Evolutionary conservation across 92 coral and sea anemone species (phyloP), one percentile per base, ranked within the genome.

Genomic region (Porites lobata): DNA sequence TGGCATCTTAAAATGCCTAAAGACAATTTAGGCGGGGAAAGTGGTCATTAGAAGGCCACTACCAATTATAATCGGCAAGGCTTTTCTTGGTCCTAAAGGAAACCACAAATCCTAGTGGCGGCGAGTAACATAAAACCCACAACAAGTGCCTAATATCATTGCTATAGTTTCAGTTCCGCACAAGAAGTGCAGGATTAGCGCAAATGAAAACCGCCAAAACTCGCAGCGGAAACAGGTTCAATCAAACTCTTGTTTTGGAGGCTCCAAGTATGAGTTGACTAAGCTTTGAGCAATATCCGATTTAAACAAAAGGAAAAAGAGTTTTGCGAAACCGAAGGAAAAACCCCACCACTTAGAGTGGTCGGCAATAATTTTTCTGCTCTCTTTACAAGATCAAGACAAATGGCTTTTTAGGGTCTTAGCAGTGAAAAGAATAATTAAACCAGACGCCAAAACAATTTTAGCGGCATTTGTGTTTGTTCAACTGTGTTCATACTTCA

Each of bases 21-120:
- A 3, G 47, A 38, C 15, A 56, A 56, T 7, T 56, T 2, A 56
- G 15, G 14, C 15, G 61, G 61, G 11, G 4, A 10, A 56, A 10
- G 15, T 10, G 15, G 61, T 54, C 9, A 13, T 14, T 10, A 38
- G 13, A 83, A 62, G 20, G 56, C 62, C 72, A 74, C 72, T 84
- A 61, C 74, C 52, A 74, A 63, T 63, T 71, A 50, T 17, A 18
- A 53, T 52, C 73, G 87, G 87, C 13, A 75, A 62, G 24, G 10
- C 51, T 9, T 20, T 66, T 51, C 62, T 43, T 74, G 12, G 78
- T 84, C 81, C 75, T 5, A 84, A 64, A 72, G 87, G 87, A 84
- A 84, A 84, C 87, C 87, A 62, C 81, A 73, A 47, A 51, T 29
- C 61, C 20, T 21, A 72, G 71, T 47, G 52, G 78, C 68, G 61